A percentile compares a stretch with the other conserved stretches of the same genome.
Conservation (phyloP, 2,797 vertebrate species). For the Melanotaenia pygmaea region DNA sequence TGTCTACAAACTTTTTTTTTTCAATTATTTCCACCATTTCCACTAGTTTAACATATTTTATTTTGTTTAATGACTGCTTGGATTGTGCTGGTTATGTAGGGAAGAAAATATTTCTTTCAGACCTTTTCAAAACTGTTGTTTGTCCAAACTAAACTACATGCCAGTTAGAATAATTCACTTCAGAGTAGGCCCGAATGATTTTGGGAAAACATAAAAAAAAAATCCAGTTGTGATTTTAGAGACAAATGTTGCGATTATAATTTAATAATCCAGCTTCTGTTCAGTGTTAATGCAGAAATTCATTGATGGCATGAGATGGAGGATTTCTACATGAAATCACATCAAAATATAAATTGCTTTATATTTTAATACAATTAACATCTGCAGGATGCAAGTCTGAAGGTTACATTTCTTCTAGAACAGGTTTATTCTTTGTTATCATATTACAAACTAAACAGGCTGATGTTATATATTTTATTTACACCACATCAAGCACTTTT, state of each 20-base stretch:
- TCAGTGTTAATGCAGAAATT: neutral
- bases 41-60: neutral
- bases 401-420: too few relatives aligned
- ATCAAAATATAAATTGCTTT: neutral
- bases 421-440: too few relatives aligned
- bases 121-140: constrained; percentile 26
- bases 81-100: neutral
- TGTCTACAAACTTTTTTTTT: neutral
- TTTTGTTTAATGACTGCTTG: neutral
- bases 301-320: neutral
- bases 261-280: neutral
- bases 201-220: too few relatives aligned
- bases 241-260: neutral
- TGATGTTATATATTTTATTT: too few relatives aligned
- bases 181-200: too few relatives aligned
- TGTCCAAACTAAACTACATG: constrained; percentile 3
- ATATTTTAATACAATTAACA: neutral
- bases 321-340: neutral
- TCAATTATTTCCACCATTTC: neutral
- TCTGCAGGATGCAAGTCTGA: neutral
- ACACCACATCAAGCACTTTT: too few relatives aligned
- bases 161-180: neutral
- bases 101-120: constrained; percentile 18
- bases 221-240: too few relatives aligned
- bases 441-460: too few relatives aligned